These are phyloP conservation scores for Mystacornis crossleyi DNA, from an alignment of 2,113 vertebrate genomes.

Conservation along the genomic window DNA sequence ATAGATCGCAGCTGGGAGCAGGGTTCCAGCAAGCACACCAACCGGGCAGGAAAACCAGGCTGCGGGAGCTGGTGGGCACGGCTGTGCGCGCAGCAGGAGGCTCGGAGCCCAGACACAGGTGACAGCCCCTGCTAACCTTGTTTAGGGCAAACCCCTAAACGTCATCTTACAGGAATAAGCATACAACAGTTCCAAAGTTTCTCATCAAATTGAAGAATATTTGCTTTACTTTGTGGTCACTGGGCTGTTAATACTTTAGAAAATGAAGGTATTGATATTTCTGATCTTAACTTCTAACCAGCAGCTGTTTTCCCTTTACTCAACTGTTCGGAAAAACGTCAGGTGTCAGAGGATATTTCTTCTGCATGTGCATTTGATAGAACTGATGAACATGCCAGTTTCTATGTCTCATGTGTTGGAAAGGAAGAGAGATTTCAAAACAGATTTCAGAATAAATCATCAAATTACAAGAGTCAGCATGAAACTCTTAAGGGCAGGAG, in stretches of 20 bases:
- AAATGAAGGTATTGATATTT: not conserved
- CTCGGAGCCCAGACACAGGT: not conserved
- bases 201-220: not conserved
- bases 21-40: not conserved
- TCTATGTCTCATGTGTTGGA: not conserved
- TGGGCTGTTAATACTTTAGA: not conserved
- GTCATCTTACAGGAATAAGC: not conserved
- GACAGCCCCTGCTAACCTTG: not conserved
- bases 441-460: slow-evolving; percentile 24
- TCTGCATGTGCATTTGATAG: not conserved
- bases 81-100: not conserved
- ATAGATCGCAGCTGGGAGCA: too few relatives aligned
- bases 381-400: not conserved
- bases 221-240: not conserved
- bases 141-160: not conserved
- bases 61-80: not conserved
- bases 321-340: not conserved
- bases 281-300: not conserved
- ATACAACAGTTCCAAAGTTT: not conserved
- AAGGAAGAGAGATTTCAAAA: slow-evolving; percentile 36
- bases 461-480: slow-evolving; percentile 19
- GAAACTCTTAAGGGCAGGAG: not conserved
- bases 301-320: not conserved
- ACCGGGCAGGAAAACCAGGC: not conserved
- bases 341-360: not conserved